Evolutionary conservation across 2,797 vertebrate species (phyloP).

Genomic region (Parauchenoglanis ngamensis): DNA sequence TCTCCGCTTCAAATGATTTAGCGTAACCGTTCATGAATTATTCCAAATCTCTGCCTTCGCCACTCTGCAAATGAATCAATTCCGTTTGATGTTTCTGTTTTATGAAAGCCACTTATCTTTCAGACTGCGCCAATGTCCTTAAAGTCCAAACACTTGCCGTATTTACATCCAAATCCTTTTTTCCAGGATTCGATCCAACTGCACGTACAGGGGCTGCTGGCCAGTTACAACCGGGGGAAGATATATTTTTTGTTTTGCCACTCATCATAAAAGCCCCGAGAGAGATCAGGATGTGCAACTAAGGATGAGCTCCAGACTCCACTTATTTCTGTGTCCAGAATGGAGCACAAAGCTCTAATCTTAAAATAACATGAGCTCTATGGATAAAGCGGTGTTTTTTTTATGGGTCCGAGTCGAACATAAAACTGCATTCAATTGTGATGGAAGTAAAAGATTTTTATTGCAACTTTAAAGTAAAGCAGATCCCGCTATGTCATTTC

Average conservation of each 20-base stretch:
- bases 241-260: slow-evolving; percentile 58
- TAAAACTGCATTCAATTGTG: slow-evolving; percentile 46
- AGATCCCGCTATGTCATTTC: slow-evolving; percentile 38
- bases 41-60: slow-evolving; percentile 44
- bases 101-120: slow-evolving; percentile 61
- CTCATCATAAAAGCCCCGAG: slow-evolving; percentile 55
- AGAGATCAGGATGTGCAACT: slow-evolving; percentile 60
- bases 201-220: slow-evolving; percentile 31
- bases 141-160: slow-evolving; percentile 56
- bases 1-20: slow-evolving; percentile 41
- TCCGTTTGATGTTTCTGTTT: slow-evolving; percentile 59
- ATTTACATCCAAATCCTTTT: slow-evolving; percentile 63
- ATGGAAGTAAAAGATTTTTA: slow-evolving; percentile 46
- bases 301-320: slow-evolving; percentile 58
- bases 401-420: slow-evolving; percentile 18
- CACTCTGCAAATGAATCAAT: slow-evolving; percentile 45
- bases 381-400: slow-evolving; percentile 42
- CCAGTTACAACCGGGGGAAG: slow-evolving; percentile 42
- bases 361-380: slow-evolving; percentile 48
- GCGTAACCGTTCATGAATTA: slow-evolving; percentile 36
- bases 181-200: slow-evolving; percentile 62
- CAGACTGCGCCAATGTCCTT: slow-evolving; percentile 52
- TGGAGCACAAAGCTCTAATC: slow-evolving; percentile 40
- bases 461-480: slow-evolving; percentile 45
- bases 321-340: slow-evolving; percentile 46